These are phyloP conservation scores for Heterodera filipjevi DNA, from an alignment of 2,888 invertebrate species.

Conservation along the genomic window DNA sequence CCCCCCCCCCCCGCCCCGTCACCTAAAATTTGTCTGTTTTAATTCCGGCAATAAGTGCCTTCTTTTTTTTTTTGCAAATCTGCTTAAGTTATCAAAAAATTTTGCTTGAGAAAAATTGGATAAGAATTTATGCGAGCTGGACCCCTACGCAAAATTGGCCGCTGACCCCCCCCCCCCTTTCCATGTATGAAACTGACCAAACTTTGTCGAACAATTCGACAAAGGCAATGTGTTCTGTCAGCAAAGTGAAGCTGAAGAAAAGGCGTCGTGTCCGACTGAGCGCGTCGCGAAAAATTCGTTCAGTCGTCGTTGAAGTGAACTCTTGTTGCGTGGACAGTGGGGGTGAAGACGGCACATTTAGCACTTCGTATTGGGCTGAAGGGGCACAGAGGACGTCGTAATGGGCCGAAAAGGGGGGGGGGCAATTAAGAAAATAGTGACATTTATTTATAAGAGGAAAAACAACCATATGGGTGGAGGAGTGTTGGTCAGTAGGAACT, in stretches of 20 bases:
- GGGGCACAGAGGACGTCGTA: background rate
- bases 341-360: background rate
- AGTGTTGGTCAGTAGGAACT: background rate
- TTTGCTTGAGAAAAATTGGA: no score
- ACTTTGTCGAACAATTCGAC: constrained; percentile 37
- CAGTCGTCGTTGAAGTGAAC: background rate
- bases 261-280: background rate
- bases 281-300: background rate
- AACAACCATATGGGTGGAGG: background rate
- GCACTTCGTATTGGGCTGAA: background rate
- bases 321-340: background rate
- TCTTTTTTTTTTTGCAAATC: no score
- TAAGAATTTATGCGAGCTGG: no score
- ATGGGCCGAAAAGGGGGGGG: background rate
- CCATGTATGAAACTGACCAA: constrained; percentile 32
- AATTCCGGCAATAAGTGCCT: no score
- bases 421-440: background rate
- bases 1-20: no score
- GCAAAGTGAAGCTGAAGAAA: constrained; percentile 15
- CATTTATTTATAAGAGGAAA: background rate
- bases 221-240: constrained; percentile 34
- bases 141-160: no score
- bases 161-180: no score
- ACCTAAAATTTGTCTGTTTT: no score
- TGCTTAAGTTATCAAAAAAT: no score